Conservation (phyloP, 2,113 vertebrate species). For the Pandion haliaetus region DNA sequence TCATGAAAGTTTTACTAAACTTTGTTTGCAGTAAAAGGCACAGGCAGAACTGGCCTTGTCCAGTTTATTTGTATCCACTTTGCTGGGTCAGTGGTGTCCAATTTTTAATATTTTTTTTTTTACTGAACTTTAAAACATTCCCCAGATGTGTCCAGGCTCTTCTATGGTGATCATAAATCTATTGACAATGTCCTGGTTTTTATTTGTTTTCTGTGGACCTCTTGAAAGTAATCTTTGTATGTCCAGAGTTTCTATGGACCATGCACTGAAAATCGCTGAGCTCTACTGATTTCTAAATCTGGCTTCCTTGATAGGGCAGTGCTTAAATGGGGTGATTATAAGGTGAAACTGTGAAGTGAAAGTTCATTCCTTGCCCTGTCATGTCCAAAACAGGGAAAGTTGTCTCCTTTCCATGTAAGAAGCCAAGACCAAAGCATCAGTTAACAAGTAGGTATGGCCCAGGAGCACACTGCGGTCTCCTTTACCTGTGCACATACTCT, state of each 20-base stretch:
- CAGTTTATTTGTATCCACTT: not conserved
- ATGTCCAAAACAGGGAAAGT: not conserved
- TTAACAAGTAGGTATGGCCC: not conserved
- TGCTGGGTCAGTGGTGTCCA: not conserved
- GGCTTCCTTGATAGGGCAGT: not conserved
- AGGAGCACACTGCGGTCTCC: not conserved
- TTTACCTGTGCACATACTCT: not conserved
- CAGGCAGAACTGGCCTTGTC: not conserved
- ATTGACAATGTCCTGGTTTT: not conserved
- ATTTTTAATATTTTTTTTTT: not conserved
- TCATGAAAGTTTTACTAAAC: not conserved
- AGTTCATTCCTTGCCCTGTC: not conserved
- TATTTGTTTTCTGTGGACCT: not conserved
- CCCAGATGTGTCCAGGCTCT: not conserved
- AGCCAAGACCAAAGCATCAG: accelerated
- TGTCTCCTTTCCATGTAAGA: not conserved
- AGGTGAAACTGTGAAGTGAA: not conserved
- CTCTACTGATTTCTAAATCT: not conserved
- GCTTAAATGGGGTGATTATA: not conserved
- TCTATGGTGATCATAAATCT: not conserved
- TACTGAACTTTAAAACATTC: not conserved
- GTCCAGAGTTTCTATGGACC: not conserved
- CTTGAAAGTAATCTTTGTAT: not conserved
- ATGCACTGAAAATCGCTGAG: not conserved
- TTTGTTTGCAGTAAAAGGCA: not conserved